Evolutionary conservation across 2,113 vertebrate species (phyloP), one percentile per base, ranked within the genome.

Genomic region (Ictidomys tridecemlineatus): DNA sequence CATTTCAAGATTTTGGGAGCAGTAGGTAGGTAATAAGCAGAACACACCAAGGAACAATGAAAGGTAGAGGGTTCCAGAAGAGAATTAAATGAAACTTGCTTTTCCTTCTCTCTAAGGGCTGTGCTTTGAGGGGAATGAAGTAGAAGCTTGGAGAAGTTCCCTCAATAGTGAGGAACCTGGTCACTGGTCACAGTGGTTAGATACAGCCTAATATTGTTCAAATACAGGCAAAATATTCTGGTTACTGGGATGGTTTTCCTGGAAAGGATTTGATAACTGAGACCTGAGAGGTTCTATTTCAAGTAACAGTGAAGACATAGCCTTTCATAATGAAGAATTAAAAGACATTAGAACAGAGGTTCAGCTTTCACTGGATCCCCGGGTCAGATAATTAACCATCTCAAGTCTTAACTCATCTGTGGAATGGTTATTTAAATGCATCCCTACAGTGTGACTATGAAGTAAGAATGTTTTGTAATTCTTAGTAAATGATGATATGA

Each of bases 351-450:
- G 53, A 58, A 53, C 6, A 30, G 30, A 14, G 8, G 11, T 65
- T 78, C 9, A 67, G 39, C 8, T 73, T 45, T 22, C 6, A 37
- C 1, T 53, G 2, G 2, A 39, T 0, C 5, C 8, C 1, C n/a
- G 69, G 53, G 56, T 8, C 84, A 82, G n/a, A 42, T 18, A 48
- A 0, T 48, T 83, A 26, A 39, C 8, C 53, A 14, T 39, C 69
- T 39, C 51, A 16, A 89, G 5, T 5, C 39, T 83, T 42, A 45
- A 42, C 9, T 72, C 14, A 77, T 79, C 6, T 73, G 34, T 65
- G 28, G 72, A 83, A 76, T 89, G 58, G 8, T 70, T 84, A 61
- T 63, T 5, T 42, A 2, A 79, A 51, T 61, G 20, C 24, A 12
- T 67, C 45, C 26, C 39, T 34, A 13, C 42, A 67, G 8, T 32